Evolutionary conservation across 1,140 invertebrate species (phyloP).

Genomic region (Bombus confusus): DNA sequence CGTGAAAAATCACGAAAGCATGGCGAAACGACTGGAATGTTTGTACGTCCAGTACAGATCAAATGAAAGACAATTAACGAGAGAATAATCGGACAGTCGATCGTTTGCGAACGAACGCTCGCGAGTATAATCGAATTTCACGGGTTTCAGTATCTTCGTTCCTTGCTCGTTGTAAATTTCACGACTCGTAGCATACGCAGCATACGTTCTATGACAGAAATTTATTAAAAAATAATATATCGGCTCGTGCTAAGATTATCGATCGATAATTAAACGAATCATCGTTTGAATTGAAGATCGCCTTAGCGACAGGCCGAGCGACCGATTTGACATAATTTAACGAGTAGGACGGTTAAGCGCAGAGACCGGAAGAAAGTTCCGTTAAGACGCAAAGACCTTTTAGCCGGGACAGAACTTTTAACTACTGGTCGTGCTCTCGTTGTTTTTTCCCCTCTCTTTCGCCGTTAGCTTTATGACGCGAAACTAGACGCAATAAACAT

Average conservation of each 20-base stretch:
- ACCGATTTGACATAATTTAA: constrained; percentile 32
- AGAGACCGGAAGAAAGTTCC: constrained; percentile 5
- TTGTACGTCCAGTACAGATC: neutral
- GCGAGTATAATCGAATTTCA: constrained; percentile 20
- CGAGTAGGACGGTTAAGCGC: neutral
- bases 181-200: neutral
- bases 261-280: neutral
- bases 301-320: neutral
- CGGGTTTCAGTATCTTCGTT: neutral
- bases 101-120: neutral
- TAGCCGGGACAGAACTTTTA: constrained; percentile 28
- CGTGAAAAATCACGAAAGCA: neutral
- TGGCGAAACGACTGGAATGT: neutral
- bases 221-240: neutral
- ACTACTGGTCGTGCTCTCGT: constrained; percentile 1
- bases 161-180: neutral
- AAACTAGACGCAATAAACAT: constrained; percentile 53
- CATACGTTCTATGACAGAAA: neutral
- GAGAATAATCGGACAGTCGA: constrained; percentile 12
- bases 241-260: too few relatives aligned
- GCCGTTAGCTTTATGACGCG: constrained; percentile 41
- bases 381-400: constrained; percentile 23
- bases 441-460: neutral
- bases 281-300: neutral
- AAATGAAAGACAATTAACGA: constrained; percentile 3